Evolutionary conservation across 2,888 invertebrate species (phyloP), one percentile per base, ranked within the genome.

Genomic region (Nezara viridula): DNA sequence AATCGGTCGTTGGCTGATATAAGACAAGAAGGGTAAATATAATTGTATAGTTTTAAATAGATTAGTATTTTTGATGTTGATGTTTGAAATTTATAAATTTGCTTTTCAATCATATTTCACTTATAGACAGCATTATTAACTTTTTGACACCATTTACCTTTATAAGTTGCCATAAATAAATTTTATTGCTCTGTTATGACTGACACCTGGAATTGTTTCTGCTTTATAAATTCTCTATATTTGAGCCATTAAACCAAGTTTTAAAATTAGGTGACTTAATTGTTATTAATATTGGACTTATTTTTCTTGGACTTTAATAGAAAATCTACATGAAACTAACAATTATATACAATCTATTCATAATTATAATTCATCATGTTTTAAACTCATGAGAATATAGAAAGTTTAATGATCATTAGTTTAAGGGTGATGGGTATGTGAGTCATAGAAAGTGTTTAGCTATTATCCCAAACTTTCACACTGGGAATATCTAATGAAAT

Each of bases 1-100:
- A 99, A 99, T 94, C 95, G 99, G 92, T 98, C 98, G 14, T 94
- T 99, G 89, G 96, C 97, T 47, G 99, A 99, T 93, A 98, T 99
- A 91, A 94, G 99, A 92, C 95, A 98, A 92, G 96, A 96, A 91
- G 97, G 97, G 97, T 98, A 94, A 95, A 96, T 94, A 47, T 81
- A 89, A 24, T 37, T 44, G 16, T 85, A 44, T 21, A 24, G 47
- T 88, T 77, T 86, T 40, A 47, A 4, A 19, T 40, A 60, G 2
- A 32, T 87, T 40, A 32, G 9, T 86, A 19, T 4, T 86, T 7
- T 88, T 27, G 24, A n/a, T n/a, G n/a, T 27, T 40, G n/a, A n/a
- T 81, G 73, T 47, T 21, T 50, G 12, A 49, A 16, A n/a, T 21
- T 24, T n/a, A 24, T 5, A 40, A 2, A 32, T n/a, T 27, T 10